Evolutionary conservation across 2,888 invertebrate species (phyloP).

Genomic region (Drosophila seclusa): DNA sequence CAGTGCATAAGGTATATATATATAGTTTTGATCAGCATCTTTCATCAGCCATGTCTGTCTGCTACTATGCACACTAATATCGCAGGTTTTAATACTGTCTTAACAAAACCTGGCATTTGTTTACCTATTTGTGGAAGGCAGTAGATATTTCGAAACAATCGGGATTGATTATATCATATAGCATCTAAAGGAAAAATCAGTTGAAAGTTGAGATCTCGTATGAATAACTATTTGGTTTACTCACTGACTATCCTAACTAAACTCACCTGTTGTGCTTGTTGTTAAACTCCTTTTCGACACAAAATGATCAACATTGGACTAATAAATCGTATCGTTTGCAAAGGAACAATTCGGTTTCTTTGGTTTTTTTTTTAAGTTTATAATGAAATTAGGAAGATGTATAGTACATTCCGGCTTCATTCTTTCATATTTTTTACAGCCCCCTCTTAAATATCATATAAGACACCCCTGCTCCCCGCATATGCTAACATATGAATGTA

Average conservation of each 20-base stretch:
- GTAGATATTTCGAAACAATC: background rate
- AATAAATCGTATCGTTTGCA: background rate
- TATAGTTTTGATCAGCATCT: background rate
- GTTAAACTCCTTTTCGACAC: background rate
- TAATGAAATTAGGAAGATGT: background rate
- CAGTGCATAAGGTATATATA: background rate
- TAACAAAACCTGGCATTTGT: background rate
- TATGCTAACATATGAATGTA: conserved; percentile 13
- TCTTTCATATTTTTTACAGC: background rate
- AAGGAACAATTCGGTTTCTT: background rate
- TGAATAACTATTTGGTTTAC: background rate
- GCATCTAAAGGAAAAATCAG: background rate
- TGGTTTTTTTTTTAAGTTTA: background rate
- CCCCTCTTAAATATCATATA: background rate
- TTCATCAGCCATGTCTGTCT: background rate
- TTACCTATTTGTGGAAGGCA: background rate
- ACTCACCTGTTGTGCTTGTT: background rate
- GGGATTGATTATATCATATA: background rate
- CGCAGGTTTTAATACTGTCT: background rate
- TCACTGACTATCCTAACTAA: background rate
- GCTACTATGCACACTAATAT: background rate
- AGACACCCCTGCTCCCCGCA: conserved; percentile 2
- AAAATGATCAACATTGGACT: background rate
- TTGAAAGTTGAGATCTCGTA: background rate
- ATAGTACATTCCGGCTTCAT: background rate